These are phyloP conservation scores for Bombus haemorrhoidalis DNA, from an alignment of 1,140 invertebrate genomes.

Conservation along the genomic window DNA sequence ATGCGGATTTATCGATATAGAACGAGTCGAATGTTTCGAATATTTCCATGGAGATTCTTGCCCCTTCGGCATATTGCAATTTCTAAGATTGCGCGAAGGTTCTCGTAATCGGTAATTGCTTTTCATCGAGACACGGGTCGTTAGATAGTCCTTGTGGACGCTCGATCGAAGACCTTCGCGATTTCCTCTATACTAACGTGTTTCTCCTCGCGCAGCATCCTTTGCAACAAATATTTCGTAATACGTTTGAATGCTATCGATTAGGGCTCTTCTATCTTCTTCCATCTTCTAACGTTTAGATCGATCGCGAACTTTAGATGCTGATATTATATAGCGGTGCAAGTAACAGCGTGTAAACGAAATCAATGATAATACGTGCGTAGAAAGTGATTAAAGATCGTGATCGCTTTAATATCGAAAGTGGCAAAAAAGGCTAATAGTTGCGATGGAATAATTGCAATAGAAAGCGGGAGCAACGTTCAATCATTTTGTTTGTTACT, in stretches of 20 bases:
- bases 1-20: no score
- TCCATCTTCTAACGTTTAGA: neutral
- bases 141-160: conserved; percentile 43
- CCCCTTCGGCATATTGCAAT: neutral
- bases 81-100: conserved; percentile 45
- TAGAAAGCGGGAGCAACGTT: conserved; percentile 25
- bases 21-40: neutral
- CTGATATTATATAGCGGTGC: neutral
- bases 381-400: conserved; percentile 29
- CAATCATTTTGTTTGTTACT: neutral
- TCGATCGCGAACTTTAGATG: no score
- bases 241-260: neutral
- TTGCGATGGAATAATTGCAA: conserved; percentile 7
- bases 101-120: conserved; percentile 47
- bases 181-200: conserved; percentile 38
- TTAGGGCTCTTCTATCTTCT: neutral
- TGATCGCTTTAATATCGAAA: conserved; percentile 30
- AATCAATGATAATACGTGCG: neutral
- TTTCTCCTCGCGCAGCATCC: conserved; percentile 29
- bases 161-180: conserved; percentile 54
- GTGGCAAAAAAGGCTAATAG: conserved; percentile 9
- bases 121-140: conserved; percentile 51
- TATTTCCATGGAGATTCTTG: neutral
- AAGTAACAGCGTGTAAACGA: neutral
- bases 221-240: neutral